phyloP scores from a whole-genome alignment of 2,113 vertebrate species.

The Sarotherodon lohbergeri region DNA sequence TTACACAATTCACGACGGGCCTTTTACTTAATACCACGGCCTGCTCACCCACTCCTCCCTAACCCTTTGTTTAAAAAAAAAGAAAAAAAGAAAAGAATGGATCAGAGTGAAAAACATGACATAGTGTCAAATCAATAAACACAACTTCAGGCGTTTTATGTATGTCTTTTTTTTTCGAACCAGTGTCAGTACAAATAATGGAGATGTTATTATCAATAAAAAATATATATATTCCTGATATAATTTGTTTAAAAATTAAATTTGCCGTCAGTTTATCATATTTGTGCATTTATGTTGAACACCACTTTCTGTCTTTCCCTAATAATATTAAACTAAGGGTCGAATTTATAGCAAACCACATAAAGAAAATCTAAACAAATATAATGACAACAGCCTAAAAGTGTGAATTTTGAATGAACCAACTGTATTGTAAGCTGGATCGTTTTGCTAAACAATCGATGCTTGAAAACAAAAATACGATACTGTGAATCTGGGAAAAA shows the following conservation, averaged over 20 bases:
- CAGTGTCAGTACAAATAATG: background rate
- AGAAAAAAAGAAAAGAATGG: background rate
- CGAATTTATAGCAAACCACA: background rate
- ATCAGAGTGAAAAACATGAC: background rate
- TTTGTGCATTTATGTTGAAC: background rate
- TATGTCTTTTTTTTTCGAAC: background rate
- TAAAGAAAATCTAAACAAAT: background rate
- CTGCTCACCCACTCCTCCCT: conserved; percentile 64
- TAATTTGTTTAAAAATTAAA: background rate
- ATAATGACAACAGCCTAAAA: background rate
- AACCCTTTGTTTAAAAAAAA: background rate
- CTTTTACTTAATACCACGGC: conserved; percentile 65
- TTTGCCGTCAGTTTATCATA: background rate
- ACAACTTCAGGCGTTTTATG: background rate
- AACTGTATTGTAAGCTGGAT: background rate
- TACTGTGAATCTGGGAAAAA: background rate
- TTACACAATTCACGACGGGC: conserved; percentile 71
- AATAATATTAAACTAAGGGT: background rate
- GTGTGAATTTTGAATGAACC: background rate
- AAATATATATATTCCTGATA: background rate
- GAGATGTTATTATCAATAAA: background rate
- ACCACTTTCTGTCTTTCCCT: background rate
- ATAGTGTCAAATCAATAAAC: background rate
- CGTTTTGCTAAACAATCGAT: background rate
- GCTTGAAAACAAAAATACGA: background rate